phyloP scores from a whole-genome alignment of 1,140 invertebrate genomes.

The Papilio helenus region DNA sequence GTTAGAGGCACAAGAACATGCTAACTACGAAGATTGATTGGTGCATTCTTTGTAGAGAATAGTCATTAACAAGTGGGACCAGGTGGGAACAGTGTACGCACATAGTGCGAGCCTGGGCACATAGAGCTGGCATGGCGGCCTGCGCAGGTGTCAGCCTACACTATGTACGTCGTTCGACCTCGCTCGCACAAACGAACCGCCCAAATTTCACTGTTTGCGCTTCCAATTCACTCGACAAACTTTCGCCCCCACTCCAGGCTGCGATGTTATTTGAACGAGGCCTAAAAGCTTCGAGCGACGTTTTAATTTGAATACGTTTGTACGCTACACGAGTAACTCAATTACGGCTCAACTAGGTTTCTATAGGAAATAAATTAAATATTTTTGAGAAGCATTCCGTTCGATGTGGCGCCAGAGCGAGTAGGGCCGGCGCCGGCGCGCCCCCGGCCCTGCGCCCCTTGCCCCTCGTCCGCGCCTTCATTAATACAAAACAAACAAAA shows the following conservation, averaged over 20 bases:
- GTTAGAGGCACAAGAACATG: background rate
- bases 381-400: slow-evolving; percentile 73
- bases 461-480: slow-evolving; percentile 63
- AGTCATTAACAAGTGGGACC: slow-evolving; percentile 46
- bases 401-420: slow-evolving; percentile 67
- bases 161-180: slow-evolving; percentile 52
- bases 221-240: slow-evolving; percentile 58
- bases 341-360: slow-evolving; percentile 69
- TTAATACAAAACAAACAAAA: slow-evolving; percentile 83
- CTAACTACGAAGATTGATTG: slow-evolving; percentile 21
- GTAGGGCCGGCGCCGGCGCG: slow-evolving; percentile 69
- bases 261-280: slow-evolving; percentile 58
- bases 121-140: slow-evolving; percentile 67
- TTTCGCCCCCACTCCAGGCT: slow-evolving; percentile 49
- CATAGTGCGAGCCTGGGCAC: slow-evolving; percentile 59
- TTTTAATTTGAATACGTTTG: slow-evolving; percentile 55
- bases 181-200: slow-evolving; percentile 75
- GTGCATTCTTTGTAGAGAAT: slow-evolving; percentile 17
- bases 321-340: slow-evolving; percentile 67
- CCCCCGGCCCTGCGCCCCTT: slow-evolving; percentile 66
- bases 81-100: slow-evolving; percentile 65
- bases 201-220: slow-evolving; percentile 72
- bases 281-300: slow-evolving; percentile 67
- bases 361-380: slow-evolving; percentile 79
- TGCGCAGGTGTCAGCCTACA: slow-evolving; percentile 74